Evolutionary conservation across 2,113 vertebrate species (phyloP), one percentile per base, ranked within the genome.

Genomic region (Hymenochirus boettgeri): DNA sequence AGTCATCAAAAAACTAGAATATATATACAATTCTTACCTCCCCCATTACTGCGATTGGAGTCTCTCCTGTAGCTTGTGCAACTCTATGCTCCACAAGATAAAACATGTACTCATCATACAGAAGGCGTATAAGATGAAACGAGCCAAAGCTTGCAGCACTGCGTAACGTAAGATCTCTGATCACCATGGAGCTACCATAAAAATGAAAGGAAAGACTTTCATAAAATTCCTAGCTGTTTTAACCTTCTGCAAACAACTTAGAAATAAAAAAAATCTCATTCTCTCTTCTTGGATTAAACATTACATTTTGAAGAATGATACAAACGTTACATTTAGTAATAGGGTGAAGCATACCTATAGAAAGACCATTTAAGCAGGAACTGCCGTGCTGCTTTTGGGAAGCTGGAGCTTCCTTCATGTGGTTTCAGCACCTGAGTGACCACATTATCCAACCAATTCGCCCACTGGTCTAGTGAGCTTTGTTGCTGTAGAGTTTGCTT

Each of bases 301-400:
- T 35, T 3, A 35, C 33, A 35, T 2, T 35, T 8, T 35, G 31
- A 2, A 35, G 4, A 12, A 35, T 33, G 31, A 2, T 33, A 4
- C 11, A 11, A 13, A 35, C 33, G 33, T 35, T 9, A 35, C 15
- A 35, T 12, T 35, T 13, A 35, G 33, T 3, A 2, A 42, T 42
- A 42, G 13, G 27, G 22, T 9, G 1, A 53, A 15, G 24, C 1
- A 8, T 70, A 98, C 96, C 96, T 99, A 71, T 99, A 99, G 80
- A 99, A 99, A n/a, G 96, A 99, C 96, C 96, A 99, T 37, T 99
- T 98, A 61, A 99, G 83, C 69, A 99, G 88, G 79, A 99, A 97
- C 86, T 99, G 96, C 37, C 96, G 85, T 2, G 96, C 96, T 0
- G 96, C 96, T 70, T 90, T 95, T 70, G 96, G 93, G 80, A 98